Percentiles rank a stretch among this genome's conserved stretches.
Evolutionary conservation across 2,113 vertebrate species (phyloP).

Genomic region (Plecturocebus donacophilus): DNA sequence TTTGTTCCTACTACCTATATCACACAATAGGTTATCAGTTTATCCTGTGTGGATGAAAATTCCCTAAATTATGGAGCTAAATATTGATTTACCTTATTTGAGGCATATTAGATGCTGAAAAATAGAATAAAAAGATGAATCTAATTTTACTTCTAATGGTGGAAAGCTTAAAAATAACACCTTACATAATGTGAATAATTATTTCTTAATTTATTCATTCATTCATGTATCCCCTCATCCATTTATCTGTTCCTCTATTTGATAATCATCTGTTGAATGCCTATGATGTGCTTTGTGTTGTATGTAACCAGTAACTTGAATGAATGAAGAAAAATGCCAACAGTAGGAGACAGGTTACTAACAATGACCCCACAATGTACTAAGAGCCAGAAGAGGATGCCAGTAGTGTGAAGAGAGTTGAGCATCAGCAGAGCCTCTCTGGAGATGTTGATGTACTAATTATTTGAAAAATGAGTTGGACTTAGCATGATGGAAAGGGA

Average conservation of each 20-base stretch:
- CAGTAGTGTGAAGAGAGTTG: neutral
- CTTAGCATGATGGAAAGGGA: neutral
- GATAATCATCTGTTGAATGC: neutral
- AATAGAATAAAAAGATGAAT: neutral
- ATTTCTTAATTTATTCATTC: neutral
- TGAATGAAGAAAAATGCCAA: neutral
- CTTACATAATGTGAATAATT: neutral
- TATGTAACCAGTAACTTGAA: neutral
- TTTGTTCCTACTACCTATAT: neutral
- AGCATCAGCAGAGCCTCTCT: neutral
- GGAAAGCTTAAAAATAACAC: neutral
- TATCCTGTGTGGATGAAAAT: neutral
- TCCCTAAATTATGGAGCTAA: neutral
- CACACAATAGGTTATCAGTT: neutral
- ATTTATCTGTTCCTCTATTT: neutral
- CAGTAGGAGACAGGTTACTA: neutral
- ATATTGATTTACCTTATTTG: neutral
- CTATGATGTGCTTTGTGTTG: neutral
- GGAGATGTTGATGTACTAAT: neutral
- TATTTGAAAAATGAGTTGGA: neutral
- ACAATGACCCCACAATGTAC: neutral
- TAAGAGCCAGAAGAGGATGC: neutral
- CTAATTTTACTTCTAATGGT: neutral
- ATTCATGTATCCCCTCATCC: neutral
- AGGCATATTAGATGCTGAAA: neutral